Evolutionary conservation across 2,797 vertebrate genomes (phyloP), one percentile per base, ranked within the genome.

Genomic region (Taeniopygia guttata): DNA sequence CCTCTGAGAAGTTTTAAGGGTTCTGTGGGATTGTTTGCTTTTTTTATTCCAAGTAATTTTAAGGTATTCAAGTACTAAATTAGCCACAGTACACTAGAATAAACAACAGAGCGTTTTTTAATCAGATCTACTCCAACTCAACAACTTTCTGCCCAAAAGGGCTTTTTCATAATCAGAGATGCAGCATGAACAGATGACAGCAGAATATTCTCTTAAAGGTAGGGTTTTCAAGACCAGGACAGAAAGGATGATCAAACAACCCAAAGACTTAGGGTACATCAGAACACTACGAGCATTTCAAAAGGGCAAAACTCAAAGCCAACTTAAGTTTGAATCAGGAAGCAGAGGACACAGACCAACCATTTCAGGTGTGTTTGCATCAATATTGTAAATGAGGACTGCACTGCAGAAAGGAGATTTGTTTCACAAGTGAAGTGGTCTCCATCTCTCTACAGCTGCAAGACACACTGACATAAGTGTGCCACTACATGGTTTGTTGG

Each of bases 51-150:
- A 83, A 62, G 40, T 48, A 84, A 55, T 45, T 60, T 66, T 76
- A 42, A 89, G 22, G 26, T 56, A n/a, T 59, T 73, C 25, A 11
- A 60, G 67, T n/a, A n/a, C 20, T 36, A 23, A 58, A 80, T 54
- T 67, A 76, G 10, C 29, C n/a, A 85, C 14, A 59, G 27, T 34
- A 78, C 5, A 2, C 18, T 10, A 52, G 4, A 85, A 51, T n/a
- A 87, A 90, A 67, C 25, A 59, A 52, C 16, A 64, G 34, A 82
- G 17, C 4, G n/a, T 89, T 92, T 89, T n/a, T 55, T 5, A 80
- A 54, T 40, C 46, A 60, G 49, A 27, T 7, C 54, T 91, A 16
- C 5, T 60, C 16, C 27, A 89, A 40, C 16, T 63, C 32, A 60
- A 5, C 48, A 84, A 10, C 25, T 62, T 66, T 46, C 30, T 66